Percentiles rank a stretch among this genome's conserved stretches.
phyloP scores from a whole-genome alignment of 1,140 invertebrate species.

The Hermetia illucens region DNA sequence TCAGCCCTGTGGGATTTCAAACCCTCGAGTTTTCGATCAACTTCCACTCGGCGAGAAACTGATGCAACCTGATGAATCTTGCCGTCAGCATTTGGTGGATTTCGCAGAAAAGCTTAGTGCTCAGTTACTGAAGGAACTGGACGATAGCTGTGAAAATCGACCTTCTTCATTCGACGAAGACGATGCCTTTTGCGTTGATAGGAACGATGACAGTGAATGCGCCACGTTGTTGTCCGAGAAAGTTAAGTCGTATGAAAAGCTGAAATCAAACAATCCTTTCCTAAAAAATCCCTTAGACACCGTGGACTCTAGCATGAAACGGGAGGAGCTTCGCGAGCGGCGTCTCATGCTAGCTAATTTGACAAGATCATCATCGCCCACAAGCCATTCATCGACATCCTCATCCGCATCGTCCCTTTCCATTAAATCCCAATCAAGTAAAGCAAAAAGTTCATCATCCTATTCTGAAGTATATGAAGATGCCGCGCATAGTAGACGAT shows the following conservation, averaged over 20 bases:
- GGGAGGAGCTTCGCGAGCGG: constrained; percentile 37
- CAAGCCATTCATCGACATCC: constrained; percentile 24
- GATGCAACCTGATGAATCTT: too few species aligned
- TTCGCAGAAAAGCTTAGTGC: constrained; percentile 62
- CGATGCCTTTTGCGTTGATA: too few species aligned
- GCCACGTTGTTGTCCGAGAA: too few species aligned
- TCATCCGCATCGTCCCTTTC: constrained; percentile 25
- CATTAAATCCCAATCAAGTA: not conserved
- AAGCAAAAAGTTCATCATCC: not conserved
- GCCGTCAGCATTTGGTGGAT: constrained; percentile 50
- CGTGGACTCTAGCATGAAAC: constrained; percentile 39
- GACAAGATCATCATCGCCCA: constrained; percentile 33
- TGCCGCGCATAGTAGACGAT: too few species aligned
- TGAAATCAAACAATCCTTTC: constrained; percentile 6
- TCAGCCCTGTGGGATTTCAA: too few species aligned
- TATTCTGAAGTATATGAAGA: too few species aligned
- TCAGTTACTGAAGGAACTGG: constrained; percentile 58
- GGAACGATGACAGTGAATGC: too few species aligned
- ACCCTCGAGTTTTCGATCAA: too few species aligned
- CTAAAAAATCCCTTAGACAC: constrained; percentile 28
- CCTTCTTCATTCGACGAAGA: too few species aligned
- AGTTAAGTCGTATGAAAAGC: constrained; percentile 1
- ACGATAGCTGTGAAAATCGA: too few species aligned
- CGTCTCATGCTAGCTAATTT: constrained; percentile 31
- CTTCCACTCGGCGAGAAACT: constrained; percentile 33